Evolutionary conservation across 64 coral and sea anemone genomes (phyloP), one percentile per base, ranked within the genome.

Genomic region (Porites australiensis): DNA sequence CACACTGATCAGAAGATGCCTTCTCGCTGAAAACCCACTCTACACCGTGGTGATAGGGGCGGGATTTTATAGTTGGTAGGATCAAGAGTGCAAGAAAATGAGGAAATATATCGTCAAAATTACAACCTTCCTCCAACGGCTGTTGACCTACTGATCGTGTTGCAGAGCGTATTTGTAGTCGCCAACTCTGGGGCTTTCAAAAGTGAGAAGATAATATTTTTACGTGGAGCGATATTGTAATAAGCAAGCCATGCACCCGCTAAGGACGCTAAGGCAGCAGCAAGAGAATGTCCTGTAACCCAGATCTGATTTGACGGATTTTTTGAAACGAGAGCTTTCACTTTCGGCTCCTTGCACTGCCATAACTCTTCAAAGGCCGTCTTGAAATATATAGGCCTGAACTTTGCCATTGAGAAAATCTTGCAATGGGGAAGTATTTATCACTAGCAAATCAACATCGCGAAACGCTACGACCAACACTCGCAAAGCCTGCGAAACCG

Each of bases 171-270:
- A 87, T 2, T 80, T 15, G 54, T 90, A 95, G 15, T 95, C 66
- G 8, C 93, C 93, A 59, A 95, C 88, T 54, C 93, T 46, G 69
- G 93, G 93, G 79, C 83, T 82, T 21, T 88, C 93, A 72, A 95
- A 95, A 21, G 93, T 95, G 72, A 95, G 48, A 90, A 65, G 14
- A 85, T 59, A 8, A 90, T 49, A 22, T 95, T 89, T 62, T 86
- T 55, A 22, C 46, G 78, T 21, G 61, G 58, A 67, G 46, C 70
- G 5, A 85, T 83, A 12, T 83, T 57, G 12, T 95, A 27, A 89
- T 90, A 77, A 55, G 66, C 45, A 13, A 95, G 12, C 66, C 47
- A 82, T 2, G 93, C 77, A 27, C 93, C 90, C 14, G 93, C 93
- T 10, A 95, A 15, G 18, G 93, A 95, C 15, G 93, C 87, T 14